Base-by-base conservation (phyloP, 1,140 invertebrate genomes). In the Aphis gossypii region DNA sequence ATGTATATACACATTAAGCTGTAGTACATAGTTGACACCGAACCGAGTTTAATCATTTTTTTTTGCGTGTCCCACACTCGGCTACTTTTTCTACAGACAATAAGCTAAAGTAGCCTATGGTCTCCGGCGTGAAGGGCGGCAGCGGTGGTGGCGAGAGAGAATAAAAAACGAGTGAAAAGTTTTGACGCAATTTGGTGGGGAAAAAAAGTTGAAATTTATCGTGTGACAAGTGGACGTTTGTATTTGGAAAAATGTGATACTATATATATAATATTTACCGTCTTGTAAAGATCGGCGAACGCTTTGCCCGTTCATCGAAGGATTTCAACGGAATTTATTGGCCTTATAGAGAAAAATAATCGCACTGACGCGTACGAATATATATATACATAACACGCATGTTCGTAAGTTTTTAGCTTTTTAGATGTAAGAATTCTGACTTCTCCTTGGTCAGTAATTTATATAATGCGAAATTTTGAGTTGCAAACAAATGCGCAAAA, bases 71-170 rank as follows among this genome's bases (percentile, higher is more conserved):
- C 9, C 68, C 46, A 35, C 41, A 7, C 88, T 25, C n/a, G 6
- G 21, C 48, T 48, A 20, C 51, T 25, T 90, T 90, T 92, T 48
- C 41, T 35, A 93, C 82, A 84, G 92, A 93, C 92, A 93, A 93
- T 93, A 93, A 93, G 76, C 92, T 86, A 93, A 93, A 93, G 92
- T 93, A 93, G 92, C 82, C 92, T 93, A 84, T 93, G 92, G 92
- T 86, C 48, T 83, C 82, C 35, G 92, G 18, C 48, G 35, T 0
- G 25, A 18, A 68, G 14, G 89, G 89, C 6, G 51, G 48, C 9
- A 18, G 48, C 4, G 30, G 44, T 23, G n/a, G 87, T 51, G 35
- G 8, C 25, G 38, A 44, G 89, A 68, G 54, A 25, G 25, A 35
- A 92, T 82, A 51, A 35, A 76, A 76, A 91, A 60, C n/a, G 9